Conservation (phyloP, 2,113 vertebrate genomes). For the Ceyx margarethae region DNA sequence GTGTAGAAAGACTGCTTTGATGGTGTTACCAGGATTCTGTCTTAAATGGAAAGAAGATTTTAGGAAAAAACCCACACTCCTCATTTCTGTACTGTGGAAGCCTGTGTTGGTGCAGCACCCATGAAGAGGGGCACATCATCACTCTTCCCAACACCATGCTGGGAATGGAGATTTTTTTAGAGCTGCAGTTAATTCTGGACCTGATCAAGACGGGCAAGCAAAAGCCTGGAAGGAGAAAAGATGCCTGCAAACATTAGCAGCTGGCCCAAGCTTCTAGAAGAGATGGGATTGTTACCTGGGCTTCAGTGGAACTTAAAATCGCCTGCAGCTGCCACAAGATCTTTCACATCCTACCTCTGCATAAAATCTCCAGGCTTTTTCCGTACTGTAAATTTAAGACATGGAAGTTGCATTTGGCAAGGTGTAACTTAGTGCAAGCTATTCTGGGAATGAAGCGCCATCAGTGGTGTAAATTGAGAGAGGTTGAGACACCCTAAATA, state of each 20-base stretch:
- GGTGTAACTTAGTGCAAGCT: not conserved
- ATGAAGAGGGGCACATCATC: fast-evolving
- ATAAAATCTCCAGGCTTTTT: not conserved
- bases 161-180: not conserved
- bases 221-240: not conserved
- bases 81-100: not conserved
- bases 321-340: not conserved
- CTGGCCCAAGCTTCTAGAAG: not conserved
- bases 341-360: not conserved
- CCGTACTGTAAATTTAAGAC: not conserved
- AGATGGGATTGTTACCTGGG: not conserved
- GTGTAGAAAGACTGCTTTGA: not conserved
- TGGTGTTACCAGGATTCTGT: not conserved
- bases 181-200: not conserved
- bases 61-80: not conserved
- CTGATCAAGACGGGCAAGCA: not conserved
- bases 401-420: not conserved
- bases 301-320: not conserved
- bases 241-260: not conserved
- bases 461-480: not conserved
- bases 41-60: not conserved
- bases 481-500: not conserved
- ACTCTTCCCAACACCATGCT: not conserved
- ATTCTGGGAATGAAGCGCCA: not conserved
- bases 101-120: fast-evolving